phyloP scores from a whole-genome alignment of 2,797 vertebrate genomes.

The Pseudochromis fuscus region DNA sequence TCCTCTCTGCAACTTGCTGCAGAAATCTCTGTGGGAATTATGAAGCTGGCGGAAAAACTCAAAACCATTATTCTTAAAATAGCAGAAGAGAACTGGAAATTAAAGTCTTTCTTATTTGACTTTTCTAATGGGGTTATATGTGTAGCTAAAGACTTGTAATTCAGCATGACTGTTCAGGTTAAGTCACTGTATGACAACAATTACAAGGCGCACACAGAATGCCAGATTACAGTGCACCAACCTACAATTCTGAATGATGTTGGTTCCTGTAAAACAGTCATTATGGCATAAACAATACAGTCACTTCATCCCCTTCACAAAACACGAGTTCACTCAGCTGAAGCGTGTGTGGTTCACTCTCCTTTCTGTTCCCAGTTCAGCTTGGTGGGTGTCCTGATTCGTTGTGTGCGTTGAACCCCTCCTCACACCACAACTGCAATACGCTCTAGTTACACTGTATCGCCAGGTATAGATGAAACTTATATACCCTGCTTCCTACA shows the following conservation, averaged over 20 bases:
- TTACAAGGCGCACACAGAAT: conserved; percentile 16
- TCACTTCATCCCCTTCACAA: conserved; percentile 33
- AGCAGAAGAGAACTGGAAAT: too few species aligned
- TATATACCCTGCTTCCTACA: conserved; percentile 38
- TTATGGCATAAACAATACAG: conserved; percentile 63
- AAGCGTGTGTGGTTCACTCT: conserved; percentile 5
- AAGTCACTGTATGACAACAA: conserved; percentile 28
- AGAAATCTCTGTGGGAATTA: too few species aligned
- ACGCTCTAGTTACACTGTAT: conserved; percentile 54
- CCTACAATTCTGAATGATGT: conserved; percentile 53
- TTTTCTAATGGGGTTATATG: background rate
- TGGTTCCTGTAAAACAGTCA: conserved; percentile 64
- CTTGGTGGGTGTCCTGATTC: conserved; percentile 60
- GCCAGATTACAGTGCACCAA: conserved; percentile 60
- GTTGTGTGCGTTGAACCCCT: conserved; percentile 24
- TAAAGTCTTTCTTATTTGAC: too few species aligned
- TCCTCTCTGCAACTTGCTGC: too few species aligned
- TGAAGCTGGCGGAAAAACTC: too few species aligned
- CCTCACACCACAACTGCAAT: conserved; percentile 41
- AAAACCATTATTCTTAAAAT: too few species aligned
- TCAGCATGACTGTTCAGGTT: conserved; percentile 24
- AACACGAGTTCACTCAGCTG: background rate
- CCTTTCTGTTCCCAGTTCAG: conserved; percentile 28
- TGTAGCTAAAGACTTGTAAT: conserved; percentile 1
- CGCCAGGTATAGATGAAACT: conserved; percentile 39